A percentile compares a stretch with the other conserved stretches of the same genome.
These are phyloP conservation scores for Gymnoscelis rufifasciata DNA, from an alignment of 2,888 invertebrate species.

Conservation along the genomic window DNA sequence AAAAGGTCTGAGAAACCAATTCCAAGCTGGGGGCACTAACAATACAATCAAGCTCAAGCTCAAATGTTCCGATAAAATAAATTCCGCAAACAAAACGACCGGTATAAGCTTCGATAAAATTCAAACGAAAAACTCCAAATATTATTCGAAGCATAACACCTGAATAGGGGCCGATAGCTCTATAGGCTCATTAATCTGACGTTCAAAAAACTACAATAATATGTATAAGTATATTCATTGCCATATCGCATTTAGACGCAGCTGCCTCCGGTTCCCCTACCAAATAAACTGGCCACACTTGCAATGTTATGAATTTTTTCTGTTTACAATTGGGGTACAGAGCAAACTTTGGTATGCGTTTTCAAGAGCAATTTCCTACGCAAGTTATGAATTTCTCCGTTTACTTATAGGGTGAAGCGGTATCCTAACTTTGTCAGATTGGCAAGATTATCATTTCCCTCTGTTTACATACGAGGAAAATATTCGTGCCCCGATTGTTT, in stretches of 20 bases:
- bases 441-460: neutral
- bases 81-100: too few species aligned
- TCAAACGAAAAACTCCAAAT: neutral
- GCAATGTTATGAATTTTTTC: slow-evolving; percentile 44
- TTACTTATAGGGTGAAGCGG: neutral
- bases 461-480: neutral
- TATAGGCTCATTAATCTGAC: slow-evolving; percentile 18
- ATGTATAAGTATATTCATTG: slow-evolving; percentile 9
- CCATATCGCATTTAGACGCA: slow-evolving; percentile 25
- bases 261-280: slow-evolving; percentile 29
- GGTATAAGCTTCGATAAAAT: too few species aligned
- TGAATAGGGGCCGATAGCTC: slow-evolving; percentile 3
- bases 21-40: too few species aligned
- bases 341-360: neutral
- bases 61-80: too few species aligned
- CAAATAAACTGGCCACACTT: slow-evolving; percentile 37
- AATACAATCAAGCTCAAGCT: too few species aligned
- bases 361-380: neutral
- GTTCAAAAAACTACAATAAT: slow-evolving; percentile 17
- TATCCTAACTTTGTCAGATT: neutral
- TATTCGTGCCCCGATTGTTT: neutral
- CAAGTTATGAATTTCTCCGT: neutral
- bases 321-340: slow-evolving; percentile 25
- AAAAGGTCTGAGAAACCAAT: too few species aligned
- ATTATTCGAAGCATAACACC: neutral